These are phyloP conservation scores for Alligator sinensis DNA, from an alignment of 2,113 vertebrate genomes.

Conservation along the genomic window DNA sequence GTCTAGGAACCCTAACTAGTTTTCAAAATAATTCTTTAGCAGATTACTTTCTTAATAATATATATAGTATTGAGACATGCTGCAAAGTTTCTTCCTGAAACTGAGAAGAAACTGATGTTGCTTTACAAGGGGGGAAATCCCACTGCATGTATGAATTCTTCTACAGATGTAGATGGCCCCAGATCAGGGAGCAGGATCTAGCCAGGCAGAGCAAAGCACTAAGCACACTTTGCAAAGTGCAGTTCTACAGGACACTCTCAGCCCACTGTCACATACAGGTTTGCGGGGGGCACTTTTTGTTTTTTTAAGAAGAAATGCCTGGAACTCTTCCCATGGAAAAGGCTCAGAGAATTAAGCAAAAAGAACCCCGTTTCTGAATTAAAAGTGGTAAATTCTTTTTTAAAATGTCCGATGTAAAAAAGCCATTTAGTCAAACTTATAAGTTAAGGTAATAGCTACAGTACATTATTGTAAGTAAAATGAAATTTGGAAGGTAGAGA, in stretches of 20 bases:
- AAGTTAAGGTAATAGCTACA: background rate
- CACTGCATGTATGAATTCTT: background rate
- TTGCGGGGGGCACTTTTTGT: background rate
- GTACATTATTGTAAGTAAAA: background rate
- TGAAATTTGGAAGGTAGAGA: background rate
- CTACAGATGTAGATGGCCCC: background rate
- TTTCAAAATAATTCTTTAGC: background rate
- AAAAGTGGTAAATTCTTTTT: background rate
- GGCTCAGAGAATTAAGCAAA: background rate
- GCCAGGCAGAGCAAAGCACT: background rate
- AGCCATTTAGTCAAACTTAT: background rate
- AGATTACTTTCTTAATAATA: background rate
- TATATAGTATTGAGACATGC: background rate
- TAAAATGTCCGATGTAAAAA: background rate
- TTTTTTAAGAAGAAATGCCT: background rate
- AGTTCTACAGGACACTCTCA: background rate
- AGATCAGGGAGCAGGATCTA: background rate
- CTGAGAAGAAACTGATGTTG: background rate
- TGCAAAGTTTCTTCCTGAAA: background rate
- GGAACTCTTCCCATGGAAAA: background rate
- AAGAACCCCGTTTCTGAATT: background rate
- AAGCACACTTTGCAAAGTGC: background rate
- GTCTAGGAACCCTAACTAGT: background rate
- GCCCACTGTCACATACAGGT: no score
- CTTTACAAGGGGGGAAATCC: background rate